A percentile compares a stretch with the other conserved stretches of the same genome.
phyloP scores from a whole-genome alignment of 1,140 invertebrate species.

The Colletes latitarsis region DNA sequence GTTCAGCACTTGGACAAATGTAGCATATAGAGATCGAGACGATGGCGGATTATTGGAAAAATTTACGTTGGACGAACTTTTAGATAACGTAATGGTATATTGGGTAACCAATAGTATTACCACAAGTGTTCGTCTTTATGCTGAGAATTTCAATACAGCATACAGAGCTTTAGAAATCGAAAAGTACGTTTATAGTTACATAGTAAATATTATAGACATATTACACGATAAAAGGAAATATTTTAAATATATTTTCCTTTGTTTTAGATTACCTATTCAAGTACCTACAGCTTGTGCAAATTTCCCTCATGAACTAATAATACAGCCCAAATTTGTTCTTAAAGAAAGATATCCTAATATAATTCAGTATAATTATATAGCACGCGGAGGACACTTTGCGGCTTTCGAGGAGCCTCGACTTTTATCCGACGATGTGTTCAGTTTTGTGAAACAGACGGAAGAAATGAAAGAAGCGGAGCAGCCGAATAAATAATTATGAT shows the following conservation, averaged over 20 bases:
- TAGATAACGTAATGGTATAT: constrained; percentile 95
- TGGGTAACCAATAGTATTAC: constrained; percentile 90
- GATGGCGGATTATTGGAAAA: constrained; percentile 88
- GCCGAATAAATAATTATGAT: neutral
- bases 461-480: neutral
- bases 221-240: neutral
- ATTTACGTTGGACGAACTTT: constrained; percentile 87
- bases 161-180: constrained; percentile 79
- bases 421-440: constrained; percentile 85
- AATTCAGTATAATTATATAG: constrained; percentile 83
- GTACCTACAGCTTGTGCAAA: constrained; percentile 85
- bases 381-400: constrained; percentile 92
- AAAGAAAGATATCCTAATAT: constrained; percentile 84
- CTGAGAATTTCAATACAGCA: constrained; percentile 83
- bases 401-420: constrained; percentile 89
- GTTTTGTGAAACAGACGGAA: constrained; percentile 73
- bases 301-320: constrained; percentile 85
- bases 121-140: constrained; percentile 88
- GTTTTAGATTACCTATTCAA: constrained; percentile 82
- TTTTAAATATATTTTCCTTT: neutral
- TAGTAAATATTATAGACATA: neutral
- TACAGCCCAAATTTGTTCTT: constrained; percentile 83
- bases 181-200: constrained; percentile 71
- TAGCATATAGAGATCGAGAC: constrained; percentile 78
- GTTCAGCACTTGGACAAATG: constrained; percentile 90